phyloP scores from a whole-genome alignment of 2,113 vertebrate species.

The Acrocephalus kingi region DNA sequence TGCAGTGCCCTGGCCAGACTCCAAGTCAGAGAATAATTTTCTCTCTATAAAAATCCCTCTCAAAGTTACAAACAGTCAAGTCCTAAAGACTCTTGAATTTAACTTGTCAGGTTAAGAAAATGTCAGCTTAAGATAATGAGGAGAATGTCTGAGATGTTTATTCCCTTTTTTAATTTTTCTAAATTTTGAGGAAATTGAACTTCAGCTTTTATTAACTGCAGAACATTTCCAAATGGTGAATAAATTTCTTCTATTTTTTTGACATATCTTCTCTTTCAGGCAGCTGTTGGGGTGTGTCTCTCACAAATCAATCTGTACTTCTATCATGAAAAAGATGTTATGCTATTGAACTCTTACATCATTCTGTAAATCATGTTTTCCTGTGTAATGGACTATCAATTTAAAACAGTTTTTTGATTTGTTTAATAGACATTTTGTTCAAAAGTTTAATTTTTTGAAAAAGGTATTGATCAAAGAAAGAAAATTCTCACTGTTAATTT shows the following conservation, averaged over 20 bases:
- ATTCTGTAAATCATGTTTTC: background rate
- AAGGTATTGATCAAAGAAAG: background rate
- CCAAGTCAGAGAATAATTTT: conserved; percentile 47
- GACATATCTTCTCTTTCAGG: background rate
- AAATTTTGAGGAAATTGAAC: background rate
- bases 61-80: background rate
- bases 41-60: conserved; percentile 47
- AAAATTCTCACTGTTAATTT: background rate
- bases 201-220: background rate
- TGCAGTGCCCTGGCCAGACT: conserved; percentile 39
- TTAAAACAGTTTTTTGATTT: background rate
- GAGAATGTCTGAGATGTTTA: background rate
- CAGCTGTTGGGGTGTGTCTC: conserved; percentile 31
- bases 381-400: background rate
- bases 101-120: conserved; percentile 31
- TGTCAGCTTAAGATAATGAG: conserved; percentile 1
- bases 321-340: background rate
- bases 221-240: background rate
- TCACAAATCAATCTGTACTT: conserved; percentile 16
- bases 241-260: background rate
- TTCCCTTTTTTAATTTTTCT: background rate
- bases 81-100: conserved; percentile 31
- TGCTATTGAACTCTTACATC: background rate
- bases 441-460: background rate
- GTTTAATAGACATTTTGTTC: background rate